phyloP scores from a whole-genome alignment of 2,888 invertebrate genomes.

The Philonicus albiceps region DNA sequence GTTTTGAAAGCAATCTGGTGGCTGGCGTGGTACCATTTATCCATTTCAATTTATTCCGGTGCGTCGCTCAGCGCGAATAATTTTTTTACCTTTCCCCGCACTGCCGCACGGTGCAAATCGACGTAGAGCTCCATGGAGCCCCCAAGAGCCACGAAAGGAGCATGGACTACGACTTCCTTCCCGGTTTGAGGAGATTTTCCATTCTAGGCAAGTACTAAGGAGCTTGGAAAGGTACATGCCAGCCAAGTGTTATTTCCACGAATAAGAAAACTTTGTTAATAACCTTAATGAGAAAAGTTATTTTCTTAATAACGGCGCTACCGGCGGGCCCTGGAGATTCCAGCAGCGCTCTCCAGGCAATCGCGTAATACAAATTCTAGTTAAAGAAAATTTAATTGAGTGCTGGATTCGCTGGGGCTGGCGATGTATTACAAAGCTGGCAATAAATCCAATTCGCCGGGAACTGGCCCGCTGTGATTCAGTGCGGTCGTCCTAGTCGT shows the following conservation, averaged over 20 bases:
- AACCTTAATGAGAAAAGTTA: constrained; percentile 40
- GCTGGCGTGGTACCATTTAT: neutral
- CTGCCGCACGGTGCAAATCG: neutral
- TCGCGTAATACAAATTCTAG: constrained; percentile 27
- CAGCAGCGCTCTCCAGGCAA: constrained; percentile 5
- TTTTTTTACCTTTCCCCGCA: neutral
- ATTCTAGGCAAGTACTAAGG: constrained; percentile 20
- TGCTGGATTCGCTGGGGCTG: neutral
- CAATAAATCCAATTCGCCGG: constrained; percentile 17
- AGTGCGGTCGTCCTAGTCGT: neutral
- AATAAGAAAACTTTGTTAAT: constrained; percentile 39
- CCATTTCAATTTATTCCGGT: constrained; percentile 1
- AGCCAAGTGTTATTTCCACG: constrained; percentile 39
- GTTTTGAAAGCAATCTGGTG: neutral
- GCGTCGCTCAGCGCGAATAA: neutral
- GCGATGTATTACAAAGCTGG: constrained; percentile 6
- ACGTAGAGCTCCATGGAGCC: neutral
- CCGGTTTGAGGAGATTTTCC: constrained; percentile 8
- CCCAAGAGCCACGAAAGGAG: neutral
- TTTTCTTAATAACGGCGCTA: constrained; percentile 29
- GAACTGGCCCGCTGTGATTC: neutral
- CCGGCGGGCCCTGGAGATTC: constrained; percentile 19
- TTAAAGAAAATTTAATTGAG: constrained; percentile 39
- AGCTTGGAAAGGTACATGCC: constrained; percentile 24
- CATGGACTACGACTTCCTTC: constrained; percentile 21